Percentiles rank a stretch among this genome's conserved stretches.
phyloP scores from a whole-genome alignment of 30 jellyfish, hydroid and myxozoan genomes.

The Rhopilema esculentum region DNA sequence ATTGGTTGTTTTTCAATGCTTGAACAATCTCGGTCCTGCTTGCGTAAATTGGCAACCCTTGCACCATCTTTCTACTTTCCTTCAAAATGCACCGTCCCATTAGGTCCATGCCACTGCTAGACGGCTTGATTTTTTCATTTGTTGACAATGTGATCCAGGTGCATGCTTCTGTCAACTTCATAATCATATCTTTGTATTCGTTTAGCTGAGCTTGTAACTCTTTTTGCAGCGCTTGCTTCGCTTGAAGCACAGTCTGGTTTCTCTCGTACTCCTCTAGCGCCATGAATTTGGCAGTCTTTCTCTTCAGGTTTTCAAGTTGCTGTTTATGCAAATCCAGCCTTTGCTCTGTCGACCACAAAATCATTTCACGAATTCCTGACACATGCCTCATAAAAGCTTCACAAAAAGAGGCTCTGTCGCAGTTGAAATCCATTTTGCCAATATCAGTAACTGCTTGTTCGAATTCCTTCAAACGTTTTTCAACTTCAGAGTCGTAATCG shows the following conservation, averaged over 20 bases:
- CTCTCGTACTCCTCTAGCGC: slow-evolving; percentile 19
- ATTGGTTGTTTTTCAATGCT: slow-evolving; percentile 43
- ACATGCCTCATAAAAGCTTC: too few relatives aligned
- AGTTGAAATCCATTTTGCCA: too few relatives aligned
- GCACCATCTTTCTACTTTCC: slow-evolving; percentile 36
- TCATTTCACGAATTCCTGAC: too few relatives aligned
- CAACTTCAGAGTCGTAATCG: too few relatives aligned
- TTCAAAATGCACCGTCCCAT: slow-evolving; percentile 12
- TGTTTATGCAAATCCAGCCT: too few relatives aligned
- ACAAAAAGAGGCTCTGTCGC: too few relatives aligned
- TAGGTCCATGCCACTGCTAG: slow-evolving; percentile 4
- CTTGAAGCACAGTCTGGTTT: background rate
- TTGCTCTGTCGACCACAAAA: too few relatives aligned
- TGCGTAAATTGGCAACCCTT: slow-evolving; percentile 76
- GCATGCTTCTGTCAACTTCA: background rate
- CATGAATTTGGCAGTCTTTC: background rate
- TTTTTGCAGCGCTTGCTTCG: background rate
- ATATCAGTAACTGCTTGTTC: too few relatives aligned
- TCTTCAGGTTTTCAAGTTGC: too few relatives aligned
- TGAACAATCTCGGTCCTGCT: slow-evolving; percentile 41
- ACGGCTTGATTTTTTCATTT: background rate
- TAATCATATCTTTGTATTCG: slow-evolving; percentile 11
- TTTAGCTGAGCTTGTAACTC: slow-evolving; percentile 28
- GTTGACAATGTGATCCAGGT: background rate
- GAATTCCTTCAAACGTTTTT: too few relatives aligned